Conservation (phyloP, 1,140 invertebrate genomes). For the Tigriopus japonicus region DNA sequence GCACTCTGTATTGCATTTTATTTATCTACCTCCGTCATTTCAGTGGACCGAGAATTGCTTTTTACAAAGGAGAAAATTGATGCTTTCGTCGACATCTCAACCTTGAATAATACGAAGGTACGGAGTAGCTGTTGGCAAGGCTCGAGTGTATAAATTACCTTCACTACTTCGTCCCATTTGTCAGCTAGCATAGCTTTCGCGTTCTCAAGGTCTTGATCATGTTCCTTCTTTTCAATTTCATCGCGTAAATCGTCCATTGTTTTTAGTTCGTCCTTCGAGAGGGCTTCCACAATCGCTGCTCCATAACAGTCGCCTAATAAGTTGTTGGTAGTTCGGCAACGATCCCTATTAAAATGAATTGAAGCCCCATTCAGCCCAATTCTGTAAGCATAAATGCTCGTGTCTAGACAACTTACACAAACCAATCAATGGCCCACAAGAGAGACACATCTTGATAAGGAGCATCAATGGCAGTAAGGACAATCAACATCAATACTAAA, state of each 20-base stretch:
- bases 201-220: slow-evolving; percentile 8
- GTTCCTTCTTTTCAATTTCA: slow-evolving; percentile 7
- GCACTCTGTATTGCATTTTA: too few relatives aligned
- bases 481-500: slow-evolving; percentile 59
- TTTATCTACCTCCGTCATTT: too few relatives aligned
- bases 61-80: too few relatives aligned
- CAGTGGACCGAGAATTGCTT: too few relatives aligned
- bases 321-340: slow-evolving; percentile 68
- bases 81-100: too few relatives aligned
- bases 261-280: slow-evolving; percentile 59
- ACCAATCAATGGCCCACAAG: slow-evolving; percentile 72
- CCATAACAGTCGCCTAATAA: slow-evolving; percentile 72
- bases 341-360: slow-evolving; percentile 39
- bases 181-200: neutral
- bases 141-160: neutral
- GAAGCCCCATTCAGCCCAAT: neutral
- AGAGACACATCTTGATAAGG: slow-evolving; percentile 54
- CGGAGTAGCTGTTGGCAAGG: neutral
- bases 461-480: slow-evolving; percentile 63
- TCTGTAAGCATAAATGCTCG: neutral
- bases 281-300: slow-evolving; percentile 58
- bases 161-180: neutral
- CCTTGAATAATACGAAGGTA: neutral
- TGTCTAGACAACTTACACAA: slow-evolving; percentile 47
- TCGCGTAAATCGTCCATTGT: slow-evolving; percentile 28